Base-by-base conservation (phyloP, 2,888 invertebrate genomes). In the Ellobium chinense region DNA sequence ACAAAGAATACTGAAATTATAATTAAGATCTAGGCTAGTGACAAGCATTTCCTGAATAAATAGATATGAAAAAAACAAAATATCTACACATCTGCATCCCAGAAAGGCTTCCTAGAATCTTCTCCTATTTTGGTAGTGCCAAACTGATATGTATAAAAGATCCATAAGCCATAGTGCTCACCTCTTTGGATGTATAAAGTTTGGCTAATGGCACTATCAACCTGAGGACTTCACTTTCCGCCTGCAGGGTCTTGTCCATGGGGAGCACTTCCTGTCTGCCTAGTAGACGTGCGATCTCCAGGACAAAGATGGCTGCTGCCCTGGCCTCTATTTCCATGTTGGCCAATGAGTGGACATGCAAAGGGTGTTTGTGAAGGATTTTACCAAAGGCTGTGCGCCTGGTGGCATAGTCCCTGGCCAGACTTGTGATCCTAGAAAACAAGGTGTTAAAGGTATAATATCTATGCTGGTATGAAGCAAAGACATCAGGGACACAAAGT, bases 101-200 rank as follows among this genome's bases (percentile, higher is more conserved):
- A n/a, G n/a, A n/a, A n/a, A n/a, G n/a, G n/a, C n/a, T n/a, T n/a
- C n/a, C n/a, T n/a, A n/a, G n/a, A n/a, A n/a, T n/a, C n/a, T n/a
- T n/a, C n/a, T n/a, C n/a, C n/a, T n/a, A n/a, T n/a, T n/a, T n/a
- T n/a, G n/a, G n/a, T n/a, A n/a, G n/a, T n/a, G n/a, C n/a, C n/a
- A n/a, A n/a, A n/a, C n/a, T n/a, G n/a, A n/a, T n/a, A n/a, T n/a
- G n/a, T n/a, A n/a, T n/a, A n/a, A n/a, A n/a, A n/a, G n/a, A n/a
- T n/a, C n/a, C n/a, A n/a, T n/a, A n/a, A n/a, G n/a, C n/a, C n/a
- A n/a, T n/a, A n/a, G n/a, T n/a, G n/a, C 72, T 70, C 73, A 93
- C 93, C 91, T 93, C 92, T 89, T 95, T 95, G 3, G 93, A 94
- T 36, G 94, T 94, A 89, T 94, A 95, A 27, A 94, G 90, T 87